phyloP scores from a whole-genome alignment of 2,888 invertebrate genomes.

The Aethes cnicana region DNA sequence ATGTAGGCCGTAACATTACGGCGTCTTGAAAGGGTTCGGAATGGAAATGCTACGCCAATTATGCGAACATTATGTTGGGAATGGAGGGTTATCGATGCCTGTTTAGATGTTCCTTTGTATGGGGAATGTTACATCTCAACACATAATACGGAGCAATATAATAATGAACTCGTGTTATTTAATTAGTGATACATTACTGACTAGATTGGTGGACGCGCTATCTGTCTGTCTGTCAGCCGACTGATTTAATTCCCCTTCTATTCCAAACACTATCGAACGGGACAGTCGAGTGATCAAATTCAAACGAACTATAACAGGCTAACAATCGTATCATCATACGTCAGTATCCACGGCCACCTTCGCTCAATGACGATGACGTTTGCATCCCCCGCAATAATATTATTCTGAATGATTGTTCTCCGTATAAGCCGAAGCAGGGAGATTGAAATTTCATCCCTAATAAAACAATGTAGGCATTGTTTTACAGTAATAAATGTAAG shows the following conservation, averaged over 20 bases:
- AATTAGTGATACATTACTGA: neutral
- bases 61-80: conserved; percentile 79
- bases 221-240: conserved; percentile 12
- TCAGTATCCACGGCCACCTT: conserved; percentile 61
- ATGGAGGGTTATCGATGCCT: conserved; percentile 76
- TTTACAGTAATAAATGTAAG: too few relatives aligned
- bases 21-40: conserved; percentile 79
- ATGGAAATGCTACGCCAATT: conserved; percentile 81
- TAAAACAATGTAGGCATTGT: too few relatives aligned
- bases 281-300: conserved; percentile 79
- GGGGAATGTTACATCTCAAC: conserved; percentile 27
- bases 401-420: conserved; percentile 35
- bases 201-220: neutral
- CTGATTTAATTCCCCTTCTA: conserved; percentile 42
- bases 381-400: conserved; percentile 50
- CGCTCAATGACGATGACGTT: conserved; percentile 56
- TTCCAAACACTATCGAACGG: conserved; percentile 67
- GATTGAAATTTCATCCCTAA: neutral
- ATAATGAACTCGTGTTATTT: conserved; percentile 14
- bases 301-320: conserved; percentile 74
- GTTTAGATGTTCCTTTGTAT: conserved; percentile 35
- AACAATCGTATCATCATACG: conserved; percentile 78
- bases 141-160: conserved; percentile 5
- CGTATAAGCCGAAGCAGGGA: conserved; percentile 14
- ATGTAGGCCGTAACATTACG: conserved; percentile 78